Percentiles rank a stretch among this genome's conserved stretches.
phyloP scores from a whole-genome alignment of 1,140 invertebrate genomes.

The Drosophila equinoxialis region DNA sequence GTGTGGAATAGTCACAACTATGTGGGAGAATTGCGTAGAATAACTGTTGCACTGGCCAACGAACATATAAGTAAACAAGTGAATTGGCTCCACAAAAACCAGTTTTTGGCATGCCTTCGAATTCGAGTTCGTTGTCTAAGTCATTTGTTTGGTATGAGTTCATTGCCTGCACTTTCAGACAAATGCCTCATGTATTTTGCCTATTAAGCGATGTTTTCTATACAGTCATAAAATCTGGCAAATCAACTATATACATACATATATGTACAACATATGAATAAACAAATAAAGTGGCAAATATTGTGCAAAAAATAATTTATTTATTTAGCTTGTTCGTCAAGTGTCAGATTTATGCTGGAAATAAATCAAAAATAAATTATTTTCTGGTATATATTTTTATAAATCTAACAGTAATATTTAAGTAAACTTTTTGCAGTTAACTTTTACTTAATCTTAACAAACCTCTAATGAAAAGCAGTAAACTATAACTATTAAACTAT shows the following conservation, averaged over 20 bases:
- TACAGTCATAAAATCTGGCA: not conserved
- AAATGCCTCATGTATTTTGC: constrained; percentile 48
- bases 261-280: not conserved
- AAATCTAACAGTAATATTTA: no score
- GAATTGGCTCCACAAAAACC: constrained; percentile 55
- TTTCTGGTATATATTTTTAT: no score
- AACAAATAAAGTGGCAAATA: not conserved
- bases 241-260: not conserved
- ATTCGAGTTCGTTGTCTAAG: constrained; percentile 75
- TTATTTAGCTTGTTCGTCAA: not conserved
- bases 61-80: constrained; percentile 29
- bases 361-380: no score
- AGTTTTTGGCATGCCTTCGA: constrained; percentile 61
- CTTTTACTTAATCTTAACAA: no score
- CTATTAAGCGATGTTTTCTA: constrained; percentile 17
- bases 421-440: no score
- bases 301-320: not conserved
- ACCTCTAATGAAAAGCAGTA: no score
- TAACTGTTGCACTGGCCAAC: constrained; percentile 55
- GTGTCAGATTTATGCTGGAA: no score
- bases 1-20: not conserved
- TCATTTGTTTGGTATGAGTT: constrained; percentile 75
- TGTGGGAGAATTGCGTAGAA: constrained; percentile 38
- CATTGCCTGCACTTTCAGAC: constrained; percentile 53
- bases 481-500: no score